Percentiles rank a stretch among this genome's conserved stretches.
phyloP scores from a whole-genome alignment of 2,797 vertebrate species.

The Dipus sagitta region DNA sequence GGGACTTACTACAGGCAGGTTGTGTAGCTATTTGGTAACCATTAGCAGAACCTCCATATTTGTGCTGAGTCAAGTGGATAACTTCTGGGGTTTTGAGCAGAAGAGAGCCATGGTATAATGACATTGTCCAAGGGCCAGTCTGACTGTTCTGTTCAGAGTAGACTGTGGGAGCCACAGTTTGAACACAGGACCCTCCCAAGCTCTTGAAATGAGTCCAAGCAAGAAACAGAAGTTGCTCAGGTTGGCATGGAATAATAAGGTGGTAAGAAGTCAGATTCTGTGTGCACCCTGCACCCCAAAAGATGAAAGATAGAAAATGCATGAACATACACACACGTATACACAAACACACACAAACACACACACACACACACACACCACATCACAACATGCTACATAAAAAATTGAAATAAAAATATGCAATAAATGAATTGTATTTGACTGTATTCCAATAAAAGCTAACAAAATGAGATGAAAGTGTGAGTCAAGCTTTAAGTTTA shows the following conservation, averaged over 20 bases:
- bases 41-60: background rate
- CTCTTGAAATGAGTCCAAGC: background rate
- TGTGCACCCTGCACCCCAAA: background rate
- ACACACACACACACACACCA: too few relatives aligned
- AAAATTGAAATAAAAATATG: background rate
- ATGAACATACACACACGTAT: too few relatives aligned
- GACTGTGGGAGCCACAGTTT: background rate
- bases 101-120: background rate
- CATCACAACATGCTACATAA: too few relatives aligned
- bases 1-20: background rate
- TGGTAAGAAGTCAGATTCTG: background rate
- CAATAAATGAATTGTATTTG: background rate
- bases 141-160: background rate
- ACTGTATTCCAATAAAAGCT: background rate
- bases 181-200: background rate
- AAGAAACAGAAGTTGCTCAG: background rate
- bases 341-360: too few relatives aligned
- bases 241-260: background rate
- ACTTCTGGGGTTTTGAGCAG: background rate
- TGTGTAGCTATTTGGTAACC: background rate
- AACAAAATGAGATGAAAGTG: background rate
- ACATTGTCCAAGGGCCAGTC: background rate
- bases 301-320: background rate
- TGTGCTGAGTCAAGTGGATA: background rate
- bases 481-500: constrained; percentile 26